Evolutionary conservation across 2,797 vertebrate species (phyloP).

Genomic region (Lepilemur ruficaudatus): DNA sequence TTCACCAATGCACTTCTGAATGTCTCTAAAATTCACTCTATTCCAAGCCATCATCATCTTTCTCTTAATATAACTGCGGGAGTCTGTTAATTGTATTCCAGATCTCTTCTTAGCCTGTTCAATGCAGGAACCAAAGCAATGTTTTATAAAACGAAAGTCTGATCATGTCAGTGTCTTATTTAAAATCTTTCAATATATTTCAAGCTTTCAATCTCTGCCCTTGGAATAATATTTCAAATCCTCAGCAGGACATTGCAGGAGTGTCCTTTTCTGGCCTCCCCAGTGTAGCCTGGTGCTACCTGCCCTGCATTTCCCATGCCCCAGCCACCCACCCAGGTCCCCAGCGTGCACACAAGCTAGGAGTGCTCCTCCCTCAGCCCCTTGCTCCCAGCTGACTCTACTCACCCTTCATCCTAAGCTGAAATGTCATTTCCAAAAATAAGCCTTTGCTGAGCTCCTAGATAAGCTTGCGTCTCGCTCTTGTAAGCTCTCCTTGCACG

Average conservation of each 20-base stretch:
- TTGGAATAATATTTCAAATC: conserved; percentile 3
- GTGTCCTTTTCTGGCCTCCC: neutral
- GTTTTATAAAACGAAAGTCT: neutral
- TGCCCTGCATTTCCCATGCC: neutral
- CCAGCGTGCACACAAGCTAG: rapidly evolving
- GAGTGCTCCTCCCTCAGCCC: too few relatives aligned
- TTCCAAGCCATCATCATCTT: neutral
- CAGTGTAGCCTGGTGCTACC: neutral
- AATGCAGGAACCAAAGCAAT: neutral
- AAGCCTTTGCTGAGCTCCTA: neutral
- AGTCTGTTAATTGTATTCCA: neutral
- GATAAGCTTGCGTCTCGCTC: neutral
- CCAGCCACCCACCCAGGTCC: neutral
- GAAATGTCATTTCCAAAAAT: neutral
- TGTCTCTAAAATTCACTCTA: neutral
- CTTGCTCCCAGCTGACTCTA: neutral
- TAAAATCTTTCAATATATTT: neutral
- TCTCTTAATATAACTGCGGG: neutral
- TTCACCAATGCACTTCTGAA: neutral
- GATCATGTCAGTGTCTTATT: neutral
- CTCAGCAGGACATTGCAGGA: neutral
- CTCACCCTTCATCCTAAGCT: neutral
- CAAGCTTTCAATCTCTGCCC: neutral
- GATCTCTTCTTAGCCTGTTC: neutral
- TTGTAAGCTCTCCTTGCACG: neutral